Base-by-base conservation (phyloP, 2,113 vertebrate genomes). In the Zosterops lateralis region DNA sequence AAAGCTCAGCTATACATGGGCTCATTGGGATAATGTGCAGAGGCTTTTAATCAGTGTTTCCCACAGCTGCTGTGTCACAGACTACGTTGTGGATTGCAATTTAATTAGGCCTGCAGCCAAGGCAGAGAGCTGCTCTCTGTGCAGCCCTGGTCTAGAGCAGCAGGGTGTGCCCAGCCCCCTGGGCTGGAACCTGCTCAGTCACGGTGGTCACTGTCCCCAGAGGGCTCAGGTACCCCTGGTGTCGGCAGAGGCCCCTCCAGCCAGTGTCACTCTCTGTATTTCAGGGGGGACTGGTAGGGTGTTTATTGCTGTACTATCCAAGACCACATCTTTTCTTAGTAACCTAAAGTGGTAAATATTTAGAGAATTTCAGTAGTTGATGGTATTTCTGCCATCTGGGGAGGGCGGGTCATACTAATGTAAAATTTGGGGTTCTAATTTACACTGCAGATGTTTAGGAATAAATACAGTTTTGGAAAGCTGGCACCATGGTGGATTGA, bases 131-230 rank as follows among this genome's bases (percentile, higher is more conserved):
- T 16, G 2, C 45, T 83, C 34, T 32, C 16, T 42, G 51, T 26
- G 32, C 66, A 81, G 74, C 29, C 42, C 56, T 32, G 89, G 8
- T 14, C 38, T 64, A 72, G 42, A 89, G 47, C 61, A 62, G 61
- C 57, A 42, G 38, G 2, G 10, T 1, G 0, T 44, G n/a, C 22
- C 3, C 0, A 0, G 48, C 17, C 4, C 40, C 31, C 22, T 0
- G 6, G 19, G 4, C 14, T 58, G 47, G 72, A n/a, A 7, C 16
- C 20, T 0, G 0, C 54, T 47, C 5, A 3, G 9, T 22, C 2
- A 2, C 17, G 1, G 15, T 42, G 78, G 12, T 29, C 74, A 51
- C 0, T 10, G 51, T 67, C 56, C 85, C 65, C 14, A 19, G 1
- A 12, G 58, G 50, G 19, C 81, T 68, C 5, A 0, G 70, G 22